Percentiles rank a stretch among this genome's conserved stretches.
These are phyloP conservation scores for Vanessa tameamea DNA, from an alignment of 1,140 invertebrate species.

Conservation along the genomic window DNA sequence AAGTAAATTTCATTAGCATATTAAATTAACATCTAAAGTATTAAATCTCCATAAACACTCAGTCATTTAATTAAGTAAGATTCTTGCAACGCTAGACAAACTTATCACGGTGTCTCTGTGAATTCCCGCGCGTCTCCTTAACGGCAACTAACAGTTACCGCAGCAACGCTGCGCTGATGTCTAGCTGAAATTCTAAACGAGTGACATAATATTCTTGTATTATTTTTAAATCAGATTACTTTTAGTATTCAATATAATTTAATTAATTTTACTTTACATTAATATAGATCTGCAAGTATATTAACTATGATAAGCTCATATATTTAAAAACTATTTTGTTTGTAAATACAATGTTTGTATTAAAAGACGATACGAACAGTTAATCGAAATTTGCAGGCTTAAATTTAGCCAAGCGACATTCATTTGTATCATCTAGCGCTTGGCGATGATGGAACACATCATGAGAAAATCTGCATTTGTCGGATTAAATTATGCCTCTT, in stretches of 20 bases:
- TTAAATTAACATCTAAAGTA: not conserved
- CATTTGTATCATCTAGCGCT: no score
- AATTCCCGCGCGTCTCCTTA: conserved; percentile 17
- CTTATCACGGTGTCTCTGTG: conserved; percentile 19
- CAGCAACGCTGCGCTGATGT: not conserved
- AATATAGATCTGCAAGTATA: no score
- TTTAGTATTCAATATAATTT: no score
- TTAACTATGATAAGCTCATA: no score
- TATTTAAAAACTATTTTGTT: no score
- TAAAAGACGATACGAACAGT: no score
- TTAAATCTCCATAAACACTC: conserved; percentile 17
- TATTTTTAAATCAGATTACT: not conserved
- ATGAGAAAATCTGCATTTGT: no score
- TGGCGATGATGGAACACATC: no score
- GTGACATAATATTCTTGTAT: not conserved
- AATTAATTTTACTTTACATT: not conserved
- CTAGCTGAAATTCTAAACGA: not conserved
- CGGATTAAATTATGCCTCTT: no score
- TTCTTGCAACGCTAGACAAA: conserved; percentile 18
- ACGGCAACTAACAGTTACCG: conserved; percentile 20
- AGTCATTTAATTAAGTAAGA: conserved; percentile 20
- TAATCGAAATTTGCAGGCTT: no score
- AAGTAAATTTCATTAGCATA: not conserved
- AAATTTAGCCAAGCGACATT: no score
- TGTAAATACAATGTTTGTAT: no score